A percentile compares a stretch with the other conserved stretches of the same genome.
These are phyloP conservation scores for sheep (Ovis aries) DNA, from an alignment of 2,113 vertebrate genomes.

Conservation along the genomic window ARS-UI_Ramb_v3.0 NC_082741.1:121001-121500, in stretches of 20 bases:
- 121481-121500: fast-evolving
- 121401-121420: fast-evolving
- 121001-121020: fast-evolving
- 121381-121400: too few species aligned
- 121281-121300: not conserved
- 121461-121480: fast-evolving
- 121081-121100: not conserved
- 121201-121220: not conserved
- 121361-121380: fast-evolving
- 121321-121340: not conserved
- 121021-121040: not conserved
- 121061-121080: not conserved
- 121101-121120: not conserved
- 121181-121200: not conserved
- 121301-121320: fast-evolving
- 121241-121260: fast-evolving
- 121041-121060: not conserved
- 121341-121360: too few species aligned
- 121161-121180: fast-evolving
- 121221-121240: fast-evolving
- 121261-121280: fast-evolving
- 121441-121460: not conserved
- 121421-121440: too few species aligned
- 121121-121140: not conserved
- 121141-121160: not conserved